These are phyloP conservation scores for Geophilus truncorum DNA, from an alignment of 2,888 invertebrate genomes.

Conservation along the genomic window DNA sequence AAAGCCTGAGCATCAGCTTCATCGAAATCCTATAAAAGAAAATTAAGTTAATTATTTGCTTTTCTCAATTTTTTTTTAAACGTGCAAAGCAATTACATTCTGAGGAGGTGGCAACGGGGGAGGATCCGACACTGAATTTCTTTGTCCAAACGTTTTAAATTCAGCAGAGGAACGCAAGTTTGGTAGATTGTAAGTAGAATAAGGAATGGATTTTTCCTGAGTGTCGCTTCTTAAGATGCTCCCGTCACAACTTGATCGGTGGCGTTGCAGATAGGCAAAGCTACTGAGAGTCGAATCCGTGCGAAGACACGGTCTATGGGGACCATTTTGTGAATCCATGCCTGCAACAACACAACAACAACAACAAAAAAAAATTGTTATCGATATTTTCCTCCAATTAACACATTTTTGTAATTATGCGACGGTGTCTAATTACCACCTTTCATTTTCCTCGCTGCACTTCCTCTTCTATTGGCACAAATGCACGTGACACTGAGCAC, in stretches of 20 bases:
- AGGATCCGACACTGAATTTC: not conserved
- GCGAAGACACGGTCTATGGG: not conserved
- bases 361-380: not conserved
- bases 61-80: not conserved
- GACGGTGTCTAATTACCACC: not conserved
- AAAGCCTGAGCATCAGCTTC: not conserved
- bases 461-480: conserved; percentile 29
- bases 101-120: conserved; percentile 7
- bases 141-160: conserved; percentile 31
- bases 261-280: conserved; percentile 29
- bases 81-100: not conserved
- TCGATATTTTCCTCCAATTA: not conserved
- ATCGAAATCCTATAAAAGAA: conserved; percentile 23
- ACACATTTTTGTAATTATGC: not conserved
- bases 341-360: not conserved
- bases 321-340: conserved; percentile 25
- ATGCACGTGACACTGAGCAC: conserved; percentile 29
- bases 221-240: not conserved
- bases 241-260: conserved; percentile 1
- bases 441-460: conserved; percentile 30
- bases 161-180: conserved; percentile 28
- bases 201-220: conserved; percentile 32
- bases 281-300: conserved; percentile 29
- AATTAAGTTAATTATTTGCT: not conserved
- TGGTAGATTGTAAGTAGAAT: conserved; percentile 28